Evolutionary conservation across 1,140 invertebrate genomes (phyloP).

Genomic region (Drosophila simulans): DNA sequence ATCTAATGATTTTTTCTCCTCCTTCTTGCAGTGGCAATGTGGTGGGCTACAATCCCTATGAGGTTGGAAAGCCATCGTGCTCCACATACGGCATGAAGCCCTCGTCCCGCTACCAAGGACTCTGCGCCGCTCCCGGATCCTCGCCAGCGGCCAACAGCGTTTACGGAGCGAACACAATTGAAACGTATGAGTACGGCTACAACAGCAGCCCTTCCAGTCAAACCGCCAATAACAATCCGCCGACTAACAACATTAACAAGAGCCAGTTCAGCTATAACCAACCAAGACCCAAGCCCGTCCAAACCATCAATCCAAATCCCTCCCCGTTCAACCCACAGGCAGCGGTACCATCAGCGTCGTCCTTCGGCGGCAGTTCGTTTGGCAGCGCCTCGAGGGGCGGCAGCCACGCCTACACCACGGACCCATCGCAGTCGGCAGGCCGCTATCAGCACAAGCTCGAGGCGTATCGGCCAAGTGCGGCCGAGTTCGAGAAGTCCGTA

Average conservation of each 20-base stretch:
- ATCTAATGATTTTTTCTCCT: not conserved
- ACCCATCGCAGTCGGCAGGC: slow-evolving; percentile 51
- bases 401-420: slow-evolving; percentile 69
- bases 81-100: slow-evolving; percentile 88
- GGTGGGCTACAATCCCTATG: slow-evolving; percentile 90
- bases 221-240: slow-evolving; percentile 58
- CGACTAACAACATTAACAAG: slow-evolving; percentile 78
- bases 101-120: slow-evolving; percentile 90
- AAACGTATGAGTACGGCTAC: slow-evolving; percentile 82
- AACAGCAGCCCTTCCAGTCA: slow-evolving; percentile 52
- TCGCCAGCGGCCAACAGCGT: slow-evolving; percentile 50
- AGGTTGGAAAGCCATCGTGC: slow-evolving; percentile 90
- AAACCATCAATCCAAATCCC: slow-evolving; percentile 21
- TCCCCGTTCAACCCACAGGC: slow-evolving; percentile 67
- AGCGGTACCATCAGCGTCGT: slow-evolving; percentile 34
- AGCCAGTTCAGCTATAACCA: slow-evolving; percentile 48
- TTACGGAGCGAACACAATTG: slow-evolving; percentile 73
- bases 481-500: slow-evolving; percentile 79
- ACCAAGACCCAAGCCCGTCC: slow-evolving; percentile 51
- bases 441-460: slow-evolving; percentile 73
- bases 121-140: slow-evolving; percentile 86
- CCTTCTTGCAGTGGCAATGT: slow-evolving; percentile 89
- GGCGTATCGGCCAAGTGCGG: slow-evolving; percentile 70
- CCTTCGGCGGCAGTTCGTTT: slow-evolving; percentile 57
- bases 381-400: slow-evolving; percentile 54